Conservation (phyloP, 2,113 vertebrate species). For the Bubo scandiacus region DNA sequence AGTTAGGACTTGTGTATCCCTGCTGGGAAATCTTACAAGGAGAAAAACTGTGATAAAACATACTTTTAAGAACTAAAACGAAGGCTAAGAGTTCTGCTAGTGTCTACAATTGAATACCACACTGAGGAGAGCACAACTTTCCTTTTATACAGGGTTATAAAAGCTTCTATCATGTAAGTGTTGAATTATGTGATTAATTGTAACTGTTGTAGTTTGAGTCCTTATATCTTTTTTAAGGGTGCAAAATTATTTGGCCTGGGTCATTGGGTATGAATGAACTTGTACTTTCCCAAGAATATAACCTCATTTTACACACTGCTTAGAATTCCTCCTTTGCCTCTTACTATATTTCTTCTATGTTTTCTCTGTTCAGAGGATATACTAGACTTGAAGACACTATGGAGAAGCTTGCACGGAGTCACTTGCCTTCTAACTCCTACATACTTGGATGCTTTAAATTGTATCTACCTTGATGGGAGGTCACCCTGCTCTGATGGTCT, state of each 20-base stretch:
- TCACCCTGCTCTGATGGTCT: background rate
- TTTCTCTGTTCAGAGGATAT: background rate
- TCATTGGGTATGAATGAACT: background rate
- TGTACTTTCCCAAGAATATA: background rate
- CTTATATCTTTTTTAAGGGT: background rate
- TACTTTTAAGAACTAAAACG: background rate
- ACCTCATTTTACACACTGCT: background rate
- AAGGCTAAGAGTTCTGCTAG: background rate
- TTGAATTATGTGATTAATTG: background rate
- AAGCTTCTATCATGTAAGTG: background rate
- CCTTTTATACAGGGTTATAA: background rate
- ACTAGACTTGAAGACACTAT: background rate
- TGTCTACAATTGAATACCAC: background rate
- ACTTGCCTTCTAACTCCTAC: background rate
- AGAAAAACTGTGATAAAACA: background rate
- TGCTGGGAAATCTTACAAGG: background rate
- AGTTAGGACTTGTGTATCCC: background rate
- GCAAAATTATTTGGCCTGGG: background rate
- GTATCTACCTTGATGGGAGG: background rate
- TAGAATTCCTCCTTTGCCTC: background rate
- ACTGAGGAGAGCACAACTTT: background rate
- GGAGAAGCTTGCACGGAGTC: background rate
- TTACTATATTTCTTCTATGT: background rate
- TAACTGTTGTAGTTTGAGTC: background rate
- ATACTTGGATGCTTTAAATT: background rate